Evolutionary conservation across 2,888 invertebrate genomes (phyloP).

Genomic region (Hoplodrina blanda): DNA sequence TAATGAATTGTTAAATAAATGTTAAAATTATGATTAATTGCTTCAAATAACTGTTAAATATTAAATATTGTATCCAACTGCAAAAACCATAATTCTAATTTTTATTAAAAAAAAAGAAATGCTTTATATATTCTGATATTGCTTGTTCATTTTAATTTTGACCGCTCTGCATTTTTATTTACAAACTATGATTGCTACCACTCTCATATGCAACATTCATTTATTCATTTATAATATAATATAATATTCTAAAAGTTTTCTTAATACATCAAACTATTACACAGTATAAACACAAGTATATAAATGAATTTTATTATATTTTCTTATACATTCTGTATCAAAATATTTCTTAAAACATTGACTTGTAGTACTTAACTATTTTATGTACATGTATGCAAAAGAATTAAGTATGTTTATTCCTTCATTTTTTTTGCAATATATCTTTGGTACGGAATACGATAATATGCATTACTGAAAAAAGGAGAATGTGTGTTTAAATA

Average conservation of each 20-base stretch:
- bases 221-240: conserved; percentile 19
- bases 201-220: conserved; percentile 68
- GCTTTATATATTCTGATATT: conserved; percentile 65
- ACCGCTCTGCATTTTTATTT: conserved; percentile 89
- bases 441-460: conserved; percentile 52
- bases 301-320: conserved; percentile 28
- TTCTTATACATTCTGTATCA: conserved; percentile 35
- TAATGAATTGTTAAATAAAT: too few species aligned
- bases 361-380: conserved; percentile 28
- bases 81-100: conserved; percentile 41
- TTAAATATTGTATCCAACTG: conserved; percentile 40
- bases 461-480: conserved; percentile 55
- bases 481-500: conserved; percentile 43
- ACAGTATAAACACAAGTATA: conserved; percentile 9
- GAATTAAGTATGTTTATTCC: conserved; percentile 24
- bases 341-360: conserved; percentile 33
- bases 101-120: conserved; percentile 45
- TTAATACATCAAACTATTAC: conserved; percentile 34
- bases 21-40: conserved; percentile 11
- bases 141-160: conserved; percentile 77
- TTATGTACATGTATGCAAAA: conserved; percentile 37
- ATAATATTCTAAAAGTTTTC: conserved; percentile 47
- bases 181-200: conserved; percentile 74
- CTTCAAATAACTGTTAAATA: conserved; percentile 47
- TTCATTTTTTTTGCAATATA: conserved; percentile 49